Evolutionary conservation across 1,140 invertebrate genomes (phyloP), one percentile per base, ranked within the genome.

Genomic region (Neuroterus valhalla): DNA sequence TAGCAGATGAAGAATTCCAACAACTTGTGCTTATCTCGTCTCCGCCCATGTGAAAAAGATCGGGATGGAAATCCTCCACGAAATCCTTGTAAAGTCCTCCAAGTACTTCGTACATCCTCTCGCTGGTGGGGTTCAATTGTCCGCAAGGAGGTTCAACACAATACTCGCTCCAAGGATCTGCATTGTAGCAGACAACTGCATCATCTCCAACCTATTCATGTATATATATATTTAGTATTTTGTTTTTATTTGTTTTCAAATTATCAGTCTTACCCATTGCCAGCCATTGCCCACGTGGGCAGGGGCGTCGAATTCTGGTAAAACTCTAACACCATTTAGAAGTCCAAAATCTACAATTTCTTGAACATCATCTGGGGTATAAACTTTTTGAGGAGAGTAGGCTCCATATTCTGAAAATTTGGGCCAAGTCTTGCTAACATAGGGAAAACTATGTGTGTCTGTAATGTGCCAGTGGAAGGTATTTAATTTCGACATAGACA

Each of bases 381-480:
- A 93, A 72, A 95, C 91, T 88, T 96, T 94, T 0, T 86, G 87
- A 1, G 92, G 87, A 8, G 91, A 89, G 81, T 96, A 96, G 17
- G 95, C 94, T 1, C 96, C 96, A 48, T 94, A 92, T 80, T 92
- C 92, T 1, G 92, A 92, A 12, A 97, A 87, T 48, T 94, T 88
- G 0, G 96, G 96, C 50, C 91, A 91, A 8, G 92, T 92, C 80
- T 91, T 91, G 0, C 95, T 93, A 26, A 93, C 92, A 68, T 96
- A 93, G 0, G 96, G 96, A 82, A 97, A 97, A 80, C 95, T 96
- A 21, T 97, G 96, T 0, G 94, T 94, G 85, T 97, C 96, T 0
- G 95, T 96, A n/a, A 97, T 95, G 79, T 97, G 96, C 95, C 96
- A 97, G 80, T 97, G 96, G 85, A 97, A 95, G 0, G 94, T 94